Evolutionary conservation across 1,140 invertebrate genomes (phyloP), one percentile per base, ranked within the genome.

Genomic region (Hylyphantes graminicola): DNA sequence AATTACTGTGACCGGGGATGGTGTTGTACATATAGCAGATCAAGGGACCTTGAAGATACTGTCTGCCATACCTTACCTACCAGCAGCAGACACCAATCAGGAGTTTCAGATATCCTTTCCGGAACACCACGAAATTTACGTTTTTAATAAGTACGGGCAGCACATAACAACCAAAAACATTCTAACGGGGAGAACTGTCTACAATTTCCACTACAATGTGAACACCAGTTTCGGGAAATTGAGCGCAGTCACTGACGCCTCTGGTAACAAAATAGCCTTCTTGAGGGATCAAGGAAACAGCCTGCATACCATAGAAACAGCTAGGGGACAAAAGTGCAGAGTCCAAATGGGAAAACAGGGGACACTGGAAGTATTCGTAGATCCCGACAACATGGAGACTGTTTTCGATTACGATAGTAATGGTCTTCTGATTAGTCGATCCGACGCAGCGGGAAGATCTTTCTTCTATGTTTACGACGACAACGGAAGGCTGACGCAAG

Each of bases 391-490:
- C 90, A 95, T 96, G 87, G 96, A 96, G 87, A 93, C 96, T 0
- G 96, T 95, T 0, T 97, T 98, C 88, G 96, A 97, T 86, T 99
- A 99, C 89, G 94, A 97, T 87, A 94, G 94, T 4, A 95, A 94
- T 5, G 97, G 96, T 0, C 90, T 99, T 21, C 89, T 99, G 12
- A 95, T 86, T 64, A 90, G 89, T 63, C 48, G 81, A 19, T 74
- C 96, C 59, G 96, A 97, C 88, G 96, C 95, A 21, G 95, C 95
- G 4, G 97, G 97, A 5, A 92, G 96, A 76, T 96, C 95, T 75
- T 97, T 96, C 88, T 95, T 97, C 2, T 99, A 98, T 89, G 94
- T 96, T 88, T 99, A 98, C 88, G 96, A 99, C 88, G 94, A 96
- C 88, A 98, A 97, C 89, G 97, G 97, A 12, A 92, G 97, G 86